These are phyloP conservation scores for Macrophya alboannulata DNA, from an alignment of 2,888 invertebrate species.

Conservation along the genomic window DNA sequence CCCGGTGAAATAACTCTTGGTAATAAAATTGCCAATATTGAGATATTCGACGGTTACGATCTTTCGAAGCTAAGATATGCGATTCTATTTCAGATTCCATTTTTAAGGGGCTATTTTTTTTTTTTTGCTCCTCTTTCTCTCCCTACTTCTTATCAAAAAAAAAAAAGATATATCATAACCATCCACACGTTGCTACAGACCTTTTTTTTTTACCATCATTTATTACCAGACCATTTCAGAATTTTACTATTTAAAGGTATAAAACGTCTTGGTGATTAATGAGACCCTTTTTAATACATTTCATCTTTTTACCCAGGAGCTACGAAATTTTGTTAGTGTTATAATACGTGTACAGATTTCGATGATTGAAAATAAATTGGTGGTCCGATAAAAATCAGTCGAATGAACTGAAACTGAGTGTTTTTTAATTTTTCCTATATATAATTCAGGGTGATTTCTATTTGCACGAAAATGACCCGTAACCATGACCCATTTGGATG, in stretches of 20 bases:
- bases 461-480: neutral
- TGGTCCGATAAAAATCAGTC: constrained; percentile 14
- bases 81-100: constrained; percentile 48
- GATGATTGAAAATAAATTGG: constrained; percentile 20
- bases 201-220: neutral
- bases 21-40: constrained; percentile 48
- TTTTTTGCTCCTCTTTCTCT: neutral
- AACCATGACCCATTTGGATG: constrained; percentile 30
- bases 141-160: neutral
- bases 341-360: neutral
- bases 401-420: neutral
- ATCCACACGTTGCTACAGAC: neutral
- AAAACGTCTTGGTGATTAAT: neutral
- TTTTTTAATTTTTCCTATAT: neutral
- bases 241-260: neutral
- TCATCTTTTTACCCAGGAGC: neutral
- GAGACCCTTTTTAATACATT: neutral
- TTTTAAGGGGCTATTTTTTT: neutral
- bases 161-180: neutral
- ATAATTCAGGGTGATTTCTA: neutral
- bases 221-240: neutral
- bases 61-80: constrained; percentile 34
- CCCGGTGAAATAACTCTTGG: constrained; percentile 39
- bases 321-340: neutral
- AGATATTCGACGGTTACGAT: constrained; percentile 46